Percentiles rank a stretch among this genome's conserved stretches.
Conservation (phyloP, 1,140 invertebrate species). For the Oncopeltus fasciatus region DNA sequence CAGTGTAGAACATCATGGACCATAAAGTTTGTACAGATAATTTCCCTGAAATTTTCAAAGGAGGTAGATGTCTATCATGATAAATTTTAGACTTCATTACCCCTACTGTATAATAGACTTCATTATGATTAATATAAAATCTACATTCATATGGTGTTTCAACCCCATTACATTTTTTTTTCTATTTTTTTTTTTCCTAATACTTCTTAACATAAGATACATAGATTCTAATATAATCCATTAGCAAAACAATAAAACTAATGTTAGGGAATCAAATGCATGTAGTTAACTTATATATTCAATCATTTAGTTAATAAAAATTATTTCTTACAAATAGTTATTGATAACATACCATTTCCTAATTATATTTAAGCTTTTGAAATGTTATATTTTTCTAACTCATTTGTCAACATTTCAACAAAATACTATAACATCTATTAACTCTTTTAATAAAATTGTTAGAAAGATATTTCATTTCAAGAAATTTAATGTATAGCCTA, state of each 20-base stretch:
- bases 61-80: slow-evolving; percentile 9
- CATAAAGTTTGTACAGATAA: slow-evolving; percentile 16
- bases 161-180: slow-evolving; percentile 8
- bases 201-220: background rate
- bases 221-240: background rate
- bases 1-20: slow-evolving; percentile 15
- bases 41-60: slow-evolving; percentile 14
- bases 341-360: background rate
- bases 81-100: slow-evolving; percentile 8
- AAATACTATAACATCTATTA: background rate
- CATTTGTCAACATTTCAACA: background rate
- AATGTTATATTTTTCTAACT: slow-evolving; percentile 3
- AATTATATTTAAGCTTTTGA: background rate
- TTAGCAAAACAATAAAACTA: slow-evolving; percentile 2
- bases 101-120: slow-evolving; percentile 3
- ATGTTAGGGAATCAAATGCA: slow-evolving; percentile 3
- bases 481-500: background rate
- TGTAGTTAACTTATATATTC: background rate
- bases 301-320: background rate
- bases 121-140: slow-evolving; percentile 14
- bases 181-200: slow-evolving; percentile 15
- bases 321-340: background rate
- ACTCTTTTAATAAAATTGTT: background rate
- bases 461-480: background rate
- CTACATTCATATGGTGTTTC: slow-evolving; percentile 16